phyloP scores from a whole-genome alignment of 2,888 invertebrate genomes.

The Drosophila villosipedis region DNA sequence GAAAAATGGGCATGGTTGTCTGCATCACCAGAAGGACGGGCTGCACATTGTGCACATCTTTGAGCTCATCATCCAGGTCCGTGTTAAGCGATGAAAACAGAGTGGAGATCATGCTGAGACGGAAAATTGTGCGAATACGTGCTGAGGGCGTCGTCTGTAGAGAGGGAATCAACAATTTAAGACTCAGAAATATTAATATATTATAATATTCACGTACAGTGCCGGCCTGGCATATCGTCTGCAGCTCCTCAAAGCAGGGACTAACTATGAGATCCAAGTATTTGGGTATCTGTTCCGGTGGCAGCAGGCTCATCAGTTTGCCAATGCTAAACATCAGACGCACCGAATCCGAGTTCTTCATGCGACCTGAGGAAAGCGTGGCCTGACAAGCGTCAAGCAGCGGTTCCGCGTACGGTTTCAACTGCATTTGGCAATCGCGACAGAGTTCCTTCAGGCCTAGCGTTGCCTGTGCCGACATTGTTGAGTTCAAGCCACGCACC shows the following conservation, averaged over 20 bases:
- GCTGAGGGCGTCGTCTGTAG: conserved; percentile 42
- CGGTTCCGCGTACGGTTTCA: conserved; percentile 91
- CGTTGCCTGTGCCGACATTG: conserved; percentile 92
- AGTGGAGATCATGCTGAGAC: conserved; percentile 89
- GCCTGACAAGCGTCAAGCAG: conserved; percentile 90
- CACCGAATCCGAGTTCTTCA: conserved; percentile 89
- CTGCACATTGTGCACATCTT: conserved; percentile 83
- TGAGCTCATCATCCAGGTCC: conserved; percentile 82
- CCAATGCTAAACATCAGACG: conserved; percentile 92
- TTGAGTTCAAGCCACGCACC: conserved; percentile 88
- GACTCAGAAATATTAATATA: neutral
- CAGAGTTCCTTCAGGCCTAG: conserved; percentile 95
- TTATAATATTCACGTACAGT: conserved; percentile 84
- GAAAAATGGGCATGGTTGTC: conserved; percentile 88
- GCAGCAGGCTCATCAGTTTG: conserved; percentile 89
- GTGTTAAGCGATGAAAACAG: conserved; percentile 88
- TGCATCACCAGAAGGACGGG: conserved; percentile 88
- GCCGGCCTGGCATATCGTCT: conserved; percentile 86
- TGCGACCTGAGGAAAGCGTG: conserved; percentile 86
- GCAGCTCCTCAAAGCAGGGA: conserved; percentile 88
- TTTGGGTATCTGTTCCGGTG: conserved; percentile 88
- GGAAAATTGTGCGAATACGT: conserved; percentile 87
- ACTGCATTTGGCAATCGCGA: conserved; percentile 91
- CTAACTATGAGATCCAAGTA: conserved; percentile 90
- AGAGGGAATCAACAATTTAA: conserved; percentile 18